Conservation (phyloP, 2,797 vertebrate species). For the Micrastur ruficollis region DNA sequence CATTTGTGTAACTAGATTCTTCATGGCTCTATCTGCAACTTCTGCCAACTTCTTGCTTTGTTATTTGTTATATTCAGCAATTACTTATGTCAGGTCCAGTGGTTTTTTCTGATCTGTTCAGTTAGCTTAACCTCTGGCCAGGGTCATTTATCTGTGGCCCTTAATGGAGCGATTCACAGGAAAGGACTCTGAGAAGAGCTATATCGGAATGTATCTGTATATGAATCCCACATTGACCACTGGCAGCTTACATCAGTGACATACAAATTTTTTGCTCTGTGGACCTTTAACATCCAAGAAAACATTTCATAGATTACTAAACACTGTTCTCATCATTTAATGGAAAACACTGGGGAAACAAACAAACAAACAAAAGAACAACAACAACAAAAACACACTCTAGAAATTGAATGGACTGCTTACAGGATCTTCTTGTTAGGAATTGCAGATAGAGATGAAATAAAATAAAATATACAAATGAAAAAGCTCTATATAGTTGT, state of each 20-base stretch:
- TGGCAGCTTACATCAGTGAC: background rate
- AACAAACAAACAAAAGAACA: background rate
- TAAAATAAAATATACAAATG: background rate
- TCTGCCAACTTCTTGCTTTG: background rate
- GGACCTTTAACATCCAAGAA: background rate
- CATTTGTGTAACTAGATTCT: background rate
- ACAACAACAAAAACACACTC: too few species aligned
- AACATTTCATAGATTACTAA: background rate
- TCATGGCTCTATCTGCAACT: background rate
- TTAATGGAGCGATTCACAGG: background rate
- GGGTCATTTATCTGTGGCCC: background rate
- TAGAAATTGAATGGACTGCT: background rate
- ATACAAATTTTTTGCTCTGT: background rate
- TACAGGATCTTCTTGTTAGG: background rate
- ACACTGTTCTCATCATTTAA: background rate
- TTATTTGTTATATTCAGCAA: background rate
- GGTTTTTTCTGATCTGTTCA: background rate
- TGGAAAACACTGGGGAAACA: background rate
- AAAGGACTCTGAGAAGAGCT: background rate
- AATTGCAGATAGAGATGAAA: background rate
- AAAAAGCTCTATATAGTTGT: background rate
- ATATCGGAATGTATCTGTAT: background rate
- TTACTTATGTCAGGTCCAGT: background rate
- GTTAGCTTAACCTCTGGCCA: background rate
- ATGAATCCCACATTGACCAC: background rate